Base-by-base conservation (phyloP, 2,888 invertebrate genomes). In the Xanthorhoe spadicearia region DNA sequence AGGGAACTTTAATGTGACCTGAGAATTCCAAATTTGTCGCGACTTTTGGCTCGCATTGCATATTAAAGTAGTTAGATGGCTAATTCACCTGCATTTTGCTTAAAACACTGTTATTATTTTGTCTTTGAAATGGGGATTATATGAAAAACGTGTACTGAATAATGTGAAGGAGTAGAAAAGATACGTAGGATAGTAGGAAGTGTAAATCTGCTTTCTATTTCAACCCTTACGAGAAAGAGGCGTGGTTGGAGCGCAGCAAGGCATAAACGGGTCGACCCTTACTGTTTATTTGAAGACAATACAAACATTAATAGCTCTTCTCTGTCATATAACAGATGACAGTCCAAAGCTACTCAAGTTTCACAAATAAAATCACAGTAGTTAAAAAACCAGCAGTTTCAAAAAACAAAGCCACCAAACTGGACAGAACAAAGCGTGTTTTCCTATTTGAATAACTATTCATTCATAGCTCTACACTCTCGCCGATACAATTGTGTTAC, bases 391-490 rank as follows among this genome's bases (percentile, higher is more conserved):
- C 48, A 48, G 17, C 48, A 48, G 48, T 48, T 48, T 38, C 46
- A 32, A 57, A 57, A 32, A 58, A 57, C 19, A 53, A 58, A 63
- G 0, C 54, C 23, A 55, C 50, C 5, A 18, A 54, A 46, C 15
- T 43, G 51, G 51, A 51, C 51, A 23, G 63, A 74, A 70, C 51
- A 71, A 53, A 35, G 17, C 54, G 68, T 73, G 72, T 76, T 71
- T 74, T 64, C 63, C 53, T 48, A 61, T 59, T n/a, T 35, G 23
- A 46, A 51, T 57, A 58, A 63, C 32, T 32, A 32, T 32, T 32
- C 8, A 32, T 32, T 32, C 32, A 32, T 32, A 7, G 13, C 10
- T 38, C 38, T 43, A 43, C 38, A 43, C 38, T 43, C 38, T 13
- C 13, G 38, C 1, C 13, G 13, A 43, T 13, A 43, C 38, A 43